phyloP scores from a whole-genome alignment of 2,888 invertebrate species.

The Epirrita christyi region DNA sequence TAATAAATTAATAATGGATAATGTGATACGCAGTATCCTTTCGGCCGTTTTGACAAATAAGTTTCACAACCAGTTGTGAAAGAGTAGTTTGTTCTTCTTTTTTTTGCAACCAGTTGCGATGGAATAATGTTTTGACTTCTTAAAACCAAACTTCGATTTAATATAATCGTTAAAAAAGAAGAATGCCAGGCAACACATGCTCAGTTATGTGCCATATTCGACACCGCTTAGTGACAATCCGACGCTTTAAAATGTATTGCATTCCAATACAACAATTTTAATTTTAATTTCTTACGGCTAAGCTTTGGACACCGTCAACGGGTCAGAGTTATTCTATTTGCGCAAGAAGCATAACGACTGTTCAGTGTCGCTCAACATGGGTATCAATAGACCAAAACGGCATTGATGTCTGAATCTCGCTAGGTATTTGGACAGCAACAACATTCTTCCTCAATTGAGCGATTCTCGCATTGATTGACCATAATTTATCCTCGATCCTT shows the following conservation, averaged over 20 bases:
- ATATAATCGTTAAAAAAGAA: conserved; percentile 24
- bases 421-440: conserved; percentile 14
- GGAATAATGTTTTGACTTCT: no score
- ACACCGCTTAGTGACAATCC: conserved; percentile 27
- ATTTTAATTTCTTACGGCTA: conserved; percentile 26
- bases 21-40: conserved; percentile 10
- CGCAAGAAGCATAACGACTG: conserved; percentile 22
- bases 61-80: no score
- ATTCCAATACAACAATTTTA: conserved; percentile 29
- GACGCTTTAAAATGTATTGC: conserved; percentile 19
- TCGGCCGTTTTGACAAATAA: no score
- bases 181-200: conserved; percentile 13
- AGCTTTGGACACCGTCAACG: conserved; percentile 5
- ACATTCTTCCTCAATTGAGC: conserved; percentile 30
- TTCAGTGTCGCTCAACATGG: not conserved
- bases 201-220: conserved; percentile 31
- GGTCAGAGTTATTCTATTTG: conserved; percentile 19
- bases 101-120: no score
- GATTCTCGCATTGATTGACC: conserved; percentile 24
- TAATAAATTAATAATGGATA: conserved; percentile 17
- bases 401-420: conserved; percentile 8
- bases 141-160: conserved; percentile 6
- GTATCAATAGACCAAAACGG: conserved; percentile 13
- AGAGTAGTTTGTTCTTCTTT: no score
- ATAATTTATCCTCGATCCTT: conserved; percentile 38